Conservation (phyloP, 2,797 vertebrate species). For the Macropodus opercularis region DNA sequence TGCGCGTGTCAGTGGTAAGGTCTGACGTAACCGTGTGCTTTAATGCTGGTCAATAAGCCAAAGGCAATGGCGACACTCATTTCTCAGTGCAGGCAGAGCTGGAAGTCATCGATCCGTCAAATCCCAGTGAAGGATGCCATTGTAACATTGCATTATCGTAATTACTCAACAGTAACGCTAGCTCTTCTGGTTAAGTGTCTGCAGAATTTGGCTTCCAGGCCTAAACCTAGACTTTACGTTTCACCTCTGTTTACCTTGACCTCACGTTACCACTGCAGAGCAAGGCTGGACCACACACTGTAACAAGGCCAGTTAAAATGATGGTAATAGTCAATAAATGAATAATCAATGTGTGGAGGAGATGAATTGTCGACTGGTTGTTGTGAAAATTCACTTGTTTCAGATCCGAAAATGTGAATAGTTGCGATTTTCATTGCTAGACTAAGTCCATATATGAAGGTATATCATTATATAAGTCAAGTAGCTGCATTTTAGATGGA, state of each 20-base stretch:
- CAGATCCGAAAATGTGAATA: too few relatives aligned
- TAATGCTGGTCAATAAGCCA: conserved; percentile 59
- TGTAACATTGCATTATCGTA: conserved; percentile 29
- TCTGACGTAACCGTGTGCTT: conserved; percentile 55
- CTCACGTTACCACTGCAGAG: conserved; percentile 19
- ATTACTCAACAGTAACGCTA: conserved; percentile 27
- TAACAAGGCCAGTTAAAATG: background rate
- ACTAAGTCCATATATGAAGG: too few relatives aligned
- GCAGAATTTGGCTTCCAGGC: conserved; percentile 29
- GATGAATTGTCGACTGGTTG: background rate
- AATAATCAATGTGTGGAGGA: background rate
- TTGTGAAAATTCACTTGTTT: background rate
- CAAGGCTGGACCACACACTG: conserved; percentile 3
- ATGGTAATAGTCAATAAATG: background rate
- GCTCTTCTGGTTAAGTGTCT: conserved; percentile 50
- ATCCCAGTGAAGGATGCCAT: conserved; percentile 20
- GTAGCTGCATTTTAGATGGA: background rate
- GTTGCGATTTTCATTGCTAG: too few relatives aligned
- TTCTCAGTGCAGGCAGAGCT: conserved; percentile 35
- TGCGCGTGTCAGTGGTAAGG: conserved; percentile 50
- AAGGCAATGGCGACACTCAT: conserved; percentile 48
- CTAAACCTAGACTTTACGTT: conserved; percentile 43
- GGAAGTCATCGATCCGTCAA: conserved; percentile 57
- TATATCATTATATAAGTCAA: too few relatives aligned
- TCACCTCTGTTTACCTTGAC: conserved; percentile 60